Base-by-base conservation (phyloP, 2,113 vertebrate species). In the Anseranas semipalmata region DNA sequence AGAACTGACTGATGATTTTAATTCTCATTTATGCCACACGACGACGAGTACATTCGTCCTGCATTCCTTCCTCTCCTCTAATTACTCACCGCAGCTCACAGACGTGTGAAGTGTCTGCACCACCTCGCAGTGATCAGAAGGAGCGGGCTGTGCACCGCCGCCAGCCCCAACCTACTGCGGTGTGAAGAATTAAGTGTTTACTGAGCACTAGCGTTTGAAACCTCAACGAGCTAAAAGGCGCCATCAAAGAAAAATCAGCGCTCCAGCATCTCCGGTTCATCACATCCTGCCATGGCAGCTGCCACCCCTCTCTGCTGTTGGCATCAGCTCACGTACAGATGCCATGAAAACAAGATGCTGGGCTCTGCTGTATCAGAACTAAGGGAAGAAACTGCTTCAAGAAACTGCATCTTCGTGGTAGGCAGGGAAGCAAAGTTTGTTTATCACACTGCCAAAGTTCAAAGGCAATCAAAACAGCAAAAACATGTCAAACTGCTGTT, bases 381-480 rank as follows among this genome's bases (percentile, higher is more conserved):
- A 20, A 66, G 73, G 55, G 33, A 55, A 45, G 17, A 41, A 74
- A 41, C 35, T 10, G 60, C 59, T 48, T 67, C 33, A 37, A 37
- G 53, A 28, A 90, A 53, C 35, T 1, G 15, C 43, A 56, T 2
- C 37, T 71, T 39, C 90, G 52, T 7, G 28, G 39, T 27, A 87
- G 81, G 71, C 50, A 75, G 67, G 66, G 35, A 87, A 76, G 65
- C 39, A 56, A 70, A 46, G 30, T 89, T 81, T 94, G 82, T 90
- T 96, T 96, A 87, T 92, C 75, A 35, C 87, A 15, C 70, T 81
- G 59, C 46, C 65, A 18, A 37, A 63, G 80, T 88, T 95, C 93
- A 95, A 95, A 96, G 75, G 85, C 89, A 92, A 63, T 93, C 85
- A 85, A 70, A 92, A 24, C 46, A 77, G 75, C 87, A 56, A 79